Evolutionary conservation across 2,888 invertebrate species (phyloP).

Genomic region (Acleris cristana): DNA sequence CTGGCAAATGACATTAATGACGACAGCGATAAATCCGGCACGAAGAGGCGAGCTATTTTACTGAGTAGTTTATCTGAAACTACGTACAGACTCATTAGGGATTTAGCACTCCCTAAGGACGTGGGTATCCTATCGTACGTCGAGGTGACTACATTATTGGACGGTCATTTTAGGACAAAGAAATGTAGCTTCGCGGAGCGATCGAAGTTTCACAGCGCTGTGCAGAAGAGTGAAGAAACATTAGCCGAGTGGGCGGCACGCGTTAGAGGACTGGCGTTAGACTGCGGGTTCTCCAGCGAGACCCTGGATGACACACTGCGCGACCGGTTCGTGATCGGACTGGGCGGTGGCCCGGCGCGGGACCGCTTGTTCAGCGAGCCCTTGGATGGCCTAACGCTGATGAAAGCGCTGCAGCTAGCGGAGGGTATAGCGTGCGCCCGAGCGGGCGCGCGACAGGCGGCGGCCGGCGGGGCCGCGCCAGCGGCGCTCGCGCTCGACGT

Average conservation of each 20-base stretch:
- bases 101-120: conserved; percentile 25
- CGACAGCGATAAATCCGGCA: no score
- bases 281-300: no score
- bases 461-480: background rate
- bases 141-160: conserved; percentile 19
- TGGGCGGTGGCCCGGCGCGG: no score
- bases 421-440: background rate
- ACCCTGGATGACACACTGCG: no score
- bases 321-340: no score
- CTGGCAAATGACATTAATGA: no score
- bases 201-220: conserved; percentile 34
- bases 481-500: conserved; percentile 8
- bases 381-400: background rate
- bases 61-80: conserved; percentile 11
- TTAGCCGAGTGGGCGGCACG: no score
- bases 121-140: conserved; percentile 18
- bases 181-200: conserved; percentile 30
- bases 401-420: background rate
- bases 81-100: conserved; percentile 5
- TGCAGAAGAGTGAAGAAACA: no score
- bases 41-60: no score
- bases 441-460: background rate
- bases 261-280: no score
- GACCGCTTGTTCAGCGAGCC: no score
- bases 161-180: conserved; percentile 33